A percentile compares a stretch with the other conserved stretches of the same genome.
These are phyloP conservation scores for Etheostoma spectabile DNA, from an alignment of 2,113 vertebrate species.

Conservation along the genomic window DNA sequence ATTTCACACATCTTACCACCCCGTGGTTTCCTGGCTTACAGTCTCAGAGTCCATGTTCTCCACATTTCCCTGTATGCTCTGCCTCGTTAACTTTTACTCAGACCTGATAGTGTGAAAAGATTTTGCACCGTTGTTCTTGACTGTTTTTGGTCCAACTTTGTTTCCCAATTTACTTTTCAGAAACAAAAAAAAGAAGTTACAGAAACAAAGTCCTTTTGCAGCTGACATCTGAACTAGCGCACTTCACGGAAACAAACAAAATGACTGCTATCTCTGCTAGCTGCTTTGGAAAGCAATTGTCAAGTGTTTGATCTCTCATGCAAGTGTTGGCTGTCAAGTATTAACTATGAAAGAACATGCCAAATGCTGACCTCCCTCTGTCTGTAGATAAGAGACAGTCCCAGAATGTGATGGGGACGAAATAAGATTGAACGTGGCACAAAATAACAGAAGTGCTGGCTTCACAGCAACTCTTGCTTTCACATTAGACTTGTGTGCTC, in stretches of 20 bases:
- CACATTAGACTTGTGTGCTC: neutral
- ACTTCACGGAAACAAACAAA: slow-evolving; percentile 32
- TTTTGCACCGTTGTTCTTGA: slow-evolving; percentile 50
- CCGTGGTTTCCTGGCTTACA: slow-evolving; percentile 70
- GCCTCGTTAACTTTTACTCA: slow-evolving; percentile 78
- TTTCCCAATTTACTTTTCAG: slow-evolving; percentile 64
- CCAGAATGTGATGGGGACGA: neutral
- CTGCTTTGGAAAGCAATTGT: slow-evolving; percentile 30
- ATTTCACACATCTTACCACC: slow-evolving; percentile 77
- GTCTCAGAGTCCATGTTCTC: slow-evolving; percentile 62
- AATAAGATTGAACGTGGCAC: slow-evolving; percentile 20
- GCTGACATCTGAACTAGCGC: slow-evolving; percentile 47
- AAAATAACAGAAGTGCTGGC: slow-evolving; percentile 53
- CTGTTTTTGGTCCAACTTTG: slow-evolving; percentile 60
- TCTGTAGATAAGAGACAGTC: slow-evolving; percentile 58
- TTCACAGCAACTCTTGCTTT: slow-evolving; percentile 56
- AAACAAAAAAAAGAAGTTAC: slow-evolving; percentile 24
- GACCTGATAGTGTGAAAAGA: slow-evolving; percentile 69
- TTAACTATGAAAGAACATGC: slow-evolving; percentile 21
- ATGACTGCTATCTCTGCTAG: slow-evolving; percentile 33
- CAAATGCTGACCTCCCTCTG: slow-evolving; percentile 26
- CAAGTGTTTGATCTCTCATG: slow-evolving; percentile 45
- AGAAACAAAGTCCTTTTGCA: slow-evolving; percentile 23
- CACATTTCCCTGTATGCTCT: slow-evolving; percentile 58
- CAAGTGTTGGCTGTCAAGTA: slow-evolving; percentile 41